phyloP scores from a whole-genome alignment of 1,140 invertebrate species.

The Aphelenchoides fujianensis region DNA sequence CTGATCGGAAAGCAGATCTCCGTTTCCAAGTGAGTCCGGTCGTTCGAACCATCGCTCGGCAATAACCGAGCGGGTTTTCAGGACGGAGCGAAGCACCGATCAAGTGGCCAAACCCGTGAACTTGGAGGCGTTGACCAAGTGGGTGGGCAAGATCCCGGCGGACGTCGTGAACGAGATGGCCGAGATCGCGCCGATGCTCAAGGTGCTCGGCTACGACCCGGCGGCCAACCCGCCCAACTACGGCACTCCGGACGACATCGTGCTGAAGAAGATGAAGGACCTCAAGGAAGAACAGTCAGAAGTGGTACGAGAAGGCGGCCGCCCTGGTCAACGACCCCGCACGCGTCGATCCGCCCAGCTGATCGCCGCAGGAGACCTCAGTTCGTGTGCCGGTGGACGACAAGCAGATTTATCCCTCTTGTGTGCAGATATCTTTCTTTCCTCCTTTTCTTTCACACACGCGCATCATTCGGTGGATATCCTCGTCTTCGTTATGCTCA shows the following conservation, averaged over 20 bases:
- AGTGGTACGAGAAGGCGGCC: constrained; percentile 62
- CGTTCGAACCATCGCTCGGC: too few relatives aligned
- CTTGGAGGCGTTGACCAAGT: constrained; percentile 88
- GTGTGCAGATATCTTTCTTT: too few relatives aligned
- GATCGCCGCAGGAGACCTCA: not conserved
- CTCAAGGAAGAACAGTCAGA: constrained; percentile 64
- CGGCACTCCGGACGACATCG: constrained; percentile 75
- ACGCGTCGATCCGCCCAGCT: constrained; percentile 30
- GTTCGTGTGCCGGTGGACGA: too few relatives aligned
- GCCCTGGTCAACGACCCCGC: constrained; percentile 44
- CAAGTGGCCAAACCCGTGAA: constrained; percentile 98
- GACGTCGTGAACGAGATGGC: constrained; percentile 73
- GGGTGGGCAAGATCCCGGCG: constrained; percentile 85
- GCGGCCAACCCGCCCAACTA: constrained; percentile 83
- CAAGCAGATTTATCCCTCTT: too few relatives aligned
- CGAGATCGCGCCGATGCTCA: constrained; percentile 54
- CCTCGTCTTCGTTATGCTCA: too few relatives aligned
- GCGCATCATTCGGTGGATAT: too few relatives aligned
- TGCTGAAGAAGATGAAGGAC: constrained; percentile 76
- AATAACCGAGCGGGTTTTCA: constrained; percentile 64
- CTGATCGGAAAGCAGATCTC: constrained; percentile 90
- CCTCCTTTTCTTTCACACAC: too few relatives aligned
- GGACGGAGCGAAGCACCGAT: constrained; percentile 92
- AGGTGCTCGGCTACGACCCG: constrained; percentile 55
- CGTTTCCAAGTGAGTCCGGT: constrained; percentile 80